Conservation (phyloP, 1,140 invertebrate species). For the Camponotus pennsylvanicus region DNA sequence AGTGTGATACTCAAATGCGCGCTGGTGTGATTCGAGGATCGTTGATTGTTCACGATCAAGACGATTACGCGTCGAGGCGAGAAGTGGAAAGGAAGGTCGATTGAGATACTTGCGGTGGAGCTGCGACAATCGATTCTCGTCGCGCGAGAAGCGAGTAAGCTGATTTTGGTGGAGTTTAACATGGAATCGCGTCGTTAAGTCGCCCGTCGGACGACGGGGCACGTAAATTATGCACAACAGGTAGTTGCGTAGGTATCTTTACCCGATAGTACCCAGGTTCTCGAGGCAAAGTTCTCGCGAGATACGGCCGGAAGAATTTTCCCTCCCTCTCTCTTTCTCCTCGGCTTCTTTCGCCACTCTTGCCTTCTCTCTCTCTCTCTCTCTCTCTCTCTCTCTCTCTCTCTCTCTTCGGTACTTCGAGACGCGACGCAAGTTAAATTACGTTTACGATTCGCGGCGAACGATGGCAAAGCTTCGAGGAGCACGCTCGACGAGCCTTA, state of each 20-base stretch:
- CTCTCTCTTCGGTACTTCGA: slow-evolving; percentile 24
- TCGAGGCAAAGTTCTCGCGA: slow-evolving; percentile 49
- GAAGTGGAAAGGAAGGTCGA: slow-evolving; percentile 4
- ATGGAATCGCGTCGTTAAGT: slow-evolving; percentile 32
- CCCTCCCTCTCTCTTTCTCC: not conserved
- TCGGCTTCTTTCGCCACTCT: not conserved
- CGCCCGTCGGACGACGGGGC: slow-evolving; percentile 21
- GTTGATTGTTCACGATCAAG: slow-evolving; percentile 27
- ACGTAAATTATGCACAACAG: slow-evolving; percentile 46
- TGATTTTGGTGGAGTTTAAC: slow-evolving; percentile 63
- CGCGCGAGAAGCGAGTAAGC: slow-evolving; percentile 30
- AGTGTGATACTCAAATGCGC: not conserved
- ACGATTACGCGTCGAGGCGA: slow-evolving; percentile 9
- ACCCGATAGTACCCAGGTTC: slow-evolving; percentile 36
- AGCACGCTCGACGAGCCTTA: slow-evolving; percentile 52
- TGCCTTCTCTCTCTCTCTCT: not conserved
- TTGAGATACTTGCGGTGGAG: slow-evolving; percentile 3
- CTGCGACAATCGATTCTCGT: slow-evolving; percentile 37
- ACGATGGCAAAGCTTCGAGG: slow-evolving; percentile 43
- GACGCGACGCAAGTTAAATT: slow-evolving; percentile 67
- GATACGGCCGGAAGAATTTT: not conserved
- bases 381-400: not conserved
- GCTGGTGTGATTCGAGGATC: slow-evolving; percentile 7
- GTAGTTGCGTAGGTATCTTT: slow-evolving; percentile 57
- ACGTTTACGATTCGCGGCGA: slow-evolving; percentile 64